Evolutionary conservation across 2,888 invertebrate species (phyloP), one percentile per base, ranked within the genome.

Genomic region (Fragum sueziense): DNA sequence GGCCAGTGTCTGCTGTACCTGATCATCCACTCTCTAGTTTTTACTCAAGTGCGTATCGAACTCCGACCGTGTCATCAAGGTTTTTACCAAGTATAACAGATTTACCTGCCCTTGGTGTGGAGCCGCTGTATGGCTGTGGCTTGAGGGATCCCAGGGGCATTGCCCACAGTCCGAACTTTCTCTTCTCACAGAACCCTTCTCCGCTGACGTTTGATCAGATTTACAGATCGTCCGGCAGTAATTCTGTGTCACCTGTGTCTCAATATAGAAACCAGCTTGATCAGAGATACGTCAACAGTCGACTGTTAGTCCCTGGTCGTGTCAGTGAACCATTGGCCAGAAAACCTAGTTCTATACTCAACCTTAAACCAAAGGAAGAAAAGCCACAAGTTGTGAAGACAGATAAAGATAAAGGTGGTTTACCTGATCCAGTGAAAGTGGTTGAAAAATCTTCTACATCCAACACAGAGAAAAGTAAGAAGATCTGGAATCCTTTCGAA

Each of bases 171-270:
- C 84, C 84, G 34, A 81, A 81, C 68, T 84, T 79, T 61, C 57
- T 70, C 17, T 77, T 81, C 41, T 79, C 84, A 20, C 84, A 80
- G 34, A 84, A 81, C 61, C 80, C 81, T 11, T 84, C 84, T 25
- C 84, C 84, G 27, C 67, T 84, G 29, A 84, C 84, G 27, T 84
- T 84, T 79, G 84, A 84, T 52, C 84, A 84, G 71, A 78, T 84
- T 47, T 78, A 84, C 47, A 41, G 76, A 3, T 68, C 84, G n/a
- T 76, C 77, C 9, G 76, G 79, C 22, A 70, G 77, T 54, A 84
- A 77, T 47, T 79, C 79, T 17, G 84, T 84, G 25, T 80, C 84
- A 11, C 79, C 84, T 29, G 83, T 80, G 14, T 78, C 80, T 14
- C 80, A 84, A 22, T 80, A 84, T 54, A 80, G 82, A 61, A 82